Evolutionary conservation across 1,140 invertebrate genomes (phyloP).

Genomic region (Saccostrea echinata): DNA sequence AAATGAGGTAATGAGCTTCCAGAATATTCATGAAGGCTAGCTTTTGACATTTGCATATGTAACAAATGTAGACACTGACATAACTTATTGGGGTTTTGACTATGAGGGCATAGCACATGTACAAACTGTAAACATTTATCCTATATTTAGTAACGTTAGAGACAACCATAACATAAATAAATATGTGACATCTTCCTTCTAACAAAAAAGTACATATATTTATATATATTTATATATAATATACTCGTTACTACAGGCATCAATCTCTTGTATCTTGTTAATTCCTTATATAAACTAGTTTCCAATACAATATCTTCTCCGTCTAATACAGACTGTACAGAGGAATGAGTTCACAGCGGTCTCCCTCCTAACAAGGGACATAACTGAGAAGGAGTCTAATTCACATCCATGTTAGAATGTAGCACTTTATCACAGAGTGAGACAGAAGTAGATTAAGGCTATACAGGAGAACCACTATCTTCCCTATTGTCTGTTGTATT

Average conservation of each 20-base stretch:
- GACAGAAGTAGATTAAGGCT: constrained; percentile 31
- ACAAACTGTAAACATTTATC: constrained; percentile 25
- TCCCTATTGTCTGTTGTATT: constrained; percentile 20
- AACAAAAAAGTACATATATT: not conserved
- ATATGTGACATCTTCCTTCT: constrained; percentile 31
- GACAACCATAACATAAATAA: constrained; percentile 39
- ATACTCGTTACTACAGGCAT: not conserved
- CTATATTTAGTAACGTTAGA: constrained; percentile 8
- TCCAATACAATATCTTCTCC: constrained; percentile 34
- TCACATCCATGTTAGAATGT: constrained; percentile 22
- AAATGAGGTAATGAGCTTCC: constrained; percentile 12
- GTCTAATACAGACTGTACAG: constrained; percentile 20
- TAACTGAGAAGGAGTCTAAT: constrained; percentile 11
- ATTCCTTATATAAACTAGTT: constrained; percentile 26
- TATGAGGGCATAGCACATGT: not conserved
- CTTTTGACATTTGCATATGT: not conserved
- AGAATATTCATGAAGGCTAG: constrained; percentile 24
- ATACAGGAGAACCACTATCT: constrained; percentile 25
- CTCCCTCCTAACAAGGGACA: not conserved
- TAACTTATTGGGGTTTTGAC: not conserved
- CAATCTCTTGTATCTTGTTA: constrained; percentile 32
- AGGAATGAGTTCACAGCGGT: constrained; percentile 4
- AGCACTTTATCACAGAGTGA: constrained; percentile 33
- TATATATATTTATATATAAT: constrained; percentile 32
- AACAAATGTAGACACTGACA: not conserved